Percentiles rank a stretch among this genome's conserved stretches.
Evolutionary conservation across 1,140 invertebrate species (phyloP).

Genomic region (Protaetia brevitarsis): DNA sequence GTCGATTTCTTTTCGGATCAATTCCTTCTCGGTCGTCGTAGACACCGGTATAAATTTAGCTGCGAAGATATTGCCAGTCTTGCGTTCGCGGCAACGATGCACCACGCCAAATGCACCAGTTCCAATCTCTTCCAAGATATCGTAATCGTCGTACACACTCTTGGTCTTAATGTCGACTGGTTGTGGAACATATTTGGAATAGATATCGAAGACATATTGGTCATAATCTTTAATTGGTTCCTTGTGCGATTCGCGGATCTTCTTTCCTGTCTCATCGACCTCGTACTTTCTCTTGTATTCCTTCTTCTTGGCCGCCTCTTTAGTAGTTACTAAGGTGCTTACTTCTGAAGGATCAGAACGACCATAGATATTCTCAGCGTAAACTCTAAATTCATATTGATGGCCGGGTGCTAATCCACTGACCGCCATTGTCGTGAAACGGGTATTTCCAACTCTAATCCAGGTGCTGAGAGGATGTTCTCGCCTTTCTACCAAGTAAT

Average conservation of each 20-base stretch:
- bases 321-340: conserved; percentile 77
- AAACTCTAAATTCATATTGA: conserved; percentile 95
- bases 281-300: conserved; percentile 75
- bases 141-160: conserved; percentile 96
- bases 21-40: conserved; percentile 92
- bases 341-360: conserved; percentile 87
- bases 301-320: conserved; percentile 76
- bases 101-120: conserved; percentile 99
- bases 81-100: conserved; percentile 92
- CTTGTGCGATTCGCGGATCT: conserved; percentile 85
- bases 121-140: conserved; percentile 98
- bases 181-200: conserved; percentile 94
- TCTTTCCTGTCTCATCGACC: conserved; percentile 90
- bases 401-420: conserved; percentile 83
- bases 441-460: conserved; percentile 92
- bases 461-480: conserved; percentile 91
- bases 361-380: conserved; percentile 96
- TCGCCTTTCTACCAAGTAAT: conserved; percentile 91
- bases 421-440: conserved; percentile 89
- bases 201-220: conserved; percentile 96
- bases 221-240: conserved; percentile 91
- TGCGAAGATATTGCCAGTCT: conserved; percentile 95
- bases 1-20: conserved; percentile 97
- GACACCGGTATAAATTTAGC: conserved; percentile 98
- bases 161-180: conserved; percentile 93